Conservation (phyloP, 2,113 vertebrate species). For the Ifrita kowaldi region DNA sequence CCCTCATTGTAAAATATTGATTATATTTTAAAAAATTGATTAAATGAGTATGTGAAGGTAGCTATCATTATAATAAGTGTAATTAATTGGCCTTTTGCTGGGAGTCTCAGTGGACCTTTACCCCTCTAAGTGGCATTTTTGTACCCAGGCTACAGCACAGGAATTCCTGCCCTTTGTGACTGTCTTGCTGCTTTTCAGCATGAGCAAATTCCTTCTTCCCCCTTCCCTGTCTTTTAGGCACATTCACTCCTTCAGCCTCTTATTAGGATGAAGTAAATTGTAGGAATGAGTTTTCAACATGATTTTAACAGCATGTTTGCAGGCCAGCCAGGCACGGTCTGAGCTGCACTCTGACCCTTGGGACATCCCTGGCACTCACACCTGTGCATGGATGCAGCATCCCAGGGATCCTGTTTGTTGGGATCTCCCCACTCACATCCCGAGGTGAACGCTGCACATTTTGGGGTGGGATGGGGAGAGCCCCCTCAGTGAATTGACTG, state of each 20-base stretch:
- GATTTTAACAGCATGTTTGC: neutral
- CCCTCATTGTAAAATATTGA: neutral
- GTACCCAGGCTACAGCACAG: neutral
- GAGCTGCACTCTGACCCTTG: neutral
- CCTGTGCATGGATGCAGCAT: accelerated
- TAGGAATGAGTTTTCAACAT: neutral
- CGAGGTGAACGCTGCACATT: accelerated
- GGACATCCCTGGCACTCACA: neutral
- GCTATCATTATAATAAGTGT: neutral
- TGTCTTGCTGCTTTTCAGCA: neutral
- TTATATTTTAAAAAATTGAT: neutral
- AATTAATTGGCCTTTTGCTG: neutral
- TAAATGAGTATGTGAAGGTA: neutral
- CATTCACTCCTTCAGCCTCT: neutral
- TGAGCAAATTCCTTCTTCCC: neutral
- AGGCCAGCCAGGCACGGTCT: neutral
- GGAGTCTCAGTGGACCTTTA: neutral
- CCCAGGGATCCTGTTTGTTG: accelerated
- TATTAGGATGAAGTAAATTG: neutral
- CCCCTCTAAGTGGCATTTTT: neutral
- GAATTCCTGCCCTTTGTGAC: neutral
- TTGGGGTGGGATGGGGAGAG: neutral
- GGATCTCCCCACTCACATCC: neutral
- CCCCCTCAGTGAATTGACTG: neutral
- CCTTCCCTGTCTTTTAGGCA: neutral